Evolutionary conservation across 2,113 vertebrate species (phyloP), one percentile per base, ranked within the genome.

Genomic region (Pelecanoides urinatrix): DNA sequence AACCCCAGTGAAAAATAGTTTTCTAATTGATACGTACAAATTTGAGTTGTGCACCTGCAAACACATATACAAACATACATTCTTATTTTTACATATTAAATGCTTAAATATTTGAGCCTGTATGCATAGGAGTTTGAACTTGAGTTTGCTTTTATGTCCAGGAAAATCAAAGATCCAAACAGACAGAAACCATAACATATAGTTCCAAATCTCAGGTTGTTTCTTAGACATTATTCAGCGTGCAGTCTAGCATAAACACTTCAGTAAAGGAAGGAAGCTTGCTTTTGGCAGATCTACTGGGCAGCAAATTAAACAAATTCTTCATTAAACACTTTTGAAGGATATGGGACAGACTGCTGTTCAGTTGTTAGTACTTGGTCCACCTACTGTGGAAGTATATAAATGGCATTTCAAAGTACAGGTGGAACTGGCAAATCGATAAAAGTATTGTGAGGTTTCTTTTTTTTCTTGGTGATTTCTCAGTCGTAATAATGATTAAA

Each of bases 251-350:
- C 17, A 50, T 73, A 42, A 82, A 70, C 40, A 66, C 16, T 45
- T 88, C 22, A 38, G 55, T 86, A 52, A 74, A 81, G 29, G 36
- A 88, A 91, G 65, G n/a, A 77, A 62, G 29, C 18, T 61, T 86
- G 25, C 32, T 91, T 85, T 81, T 78, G 56, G n/a, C 36, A 66
- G 34, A 50, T 21, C 27, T 66, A 2, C 67, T 53, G 78, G 49
- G n/a, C 53, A 83, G 72, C 74, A 88, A 95, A 92, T 68, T 71
- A 87, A 87, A 78, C 32, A 90, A 65, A 92, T 79, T 94, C 49
- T 59, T 92, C 56, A 52, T 73, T 83, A 92, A 79, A 52, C 4
- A 8, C 38, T 93, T 95, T 58, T 81, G 94, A 88, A 93, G 23
- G 32, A 2, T 52, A 19, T n/a, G 27, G 56, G 66, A 56, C 52